Evolutionary conservation across 1,140 invertebrate genomes (phyloP).

Genomic region (Chionoecetes opilio): DNA sequence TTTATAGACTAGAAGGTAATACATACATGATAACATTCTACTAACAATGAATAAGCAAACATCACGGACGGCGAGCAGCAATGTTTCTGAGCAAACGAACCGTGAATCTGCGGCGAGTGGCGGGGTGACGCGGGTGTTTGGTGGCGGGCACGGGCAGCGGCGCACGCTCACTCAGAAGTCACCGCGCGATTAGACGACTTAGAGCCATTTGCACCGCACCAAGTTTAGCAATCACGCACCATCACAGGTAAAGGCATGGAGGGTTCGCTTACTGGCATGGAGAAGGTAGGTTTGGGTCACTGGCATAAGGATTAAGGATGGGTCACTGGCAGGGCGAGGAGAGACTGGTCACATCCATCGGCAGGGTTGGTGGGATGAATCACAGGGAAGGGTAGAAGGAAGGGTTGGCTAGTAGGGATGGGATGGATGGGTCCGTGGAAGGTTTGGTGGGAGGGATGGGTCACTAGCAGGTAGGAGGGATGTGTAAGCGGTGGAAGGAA

Average conservation of each 20-base stretch:
- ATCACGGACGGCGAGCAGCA: background rate
- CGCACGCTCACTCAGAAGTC: background rate
- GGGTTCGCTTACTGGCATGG: background rate
- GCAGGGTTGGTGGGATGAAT: background rate
- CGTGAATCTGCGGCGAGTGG: background rate
- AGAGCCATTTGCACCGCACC: slow-evolving; percentile 23
- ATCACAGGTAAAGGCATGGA: background rate
- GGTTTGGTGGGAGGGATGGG: background rate
- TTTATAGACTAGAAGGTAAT: background rate
- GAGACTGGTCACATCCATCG: background rate
- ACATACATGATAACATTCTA: background rate
- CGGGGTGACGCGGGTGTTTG: background rate
- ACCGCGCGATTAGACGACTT: background rate
- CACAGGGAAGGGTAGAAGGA: background rate
- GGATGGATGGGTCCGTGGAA: background rate
- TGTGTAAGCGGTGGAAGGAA: too few species aligned
- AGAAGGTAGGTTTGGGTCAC: background rate
- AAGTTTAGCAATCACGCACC: slow-evolving; percentile 7
- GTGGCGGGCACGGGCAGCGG: background rate
- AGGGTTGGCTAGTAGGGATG: background rate
- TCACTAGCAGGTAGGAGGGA: too few species aligned
- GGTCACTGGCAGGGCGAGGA: background rate
- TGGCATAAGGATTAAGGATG: background rate
- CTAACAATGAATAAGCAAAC: background rate
- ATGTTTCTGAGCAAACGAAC: background rate